Evolutionary conservation across 2,888 invertebrate species (phyloP), one percentile per base, ranked within the genome.

Genomic region (Horisme vitalbata): DNA sequence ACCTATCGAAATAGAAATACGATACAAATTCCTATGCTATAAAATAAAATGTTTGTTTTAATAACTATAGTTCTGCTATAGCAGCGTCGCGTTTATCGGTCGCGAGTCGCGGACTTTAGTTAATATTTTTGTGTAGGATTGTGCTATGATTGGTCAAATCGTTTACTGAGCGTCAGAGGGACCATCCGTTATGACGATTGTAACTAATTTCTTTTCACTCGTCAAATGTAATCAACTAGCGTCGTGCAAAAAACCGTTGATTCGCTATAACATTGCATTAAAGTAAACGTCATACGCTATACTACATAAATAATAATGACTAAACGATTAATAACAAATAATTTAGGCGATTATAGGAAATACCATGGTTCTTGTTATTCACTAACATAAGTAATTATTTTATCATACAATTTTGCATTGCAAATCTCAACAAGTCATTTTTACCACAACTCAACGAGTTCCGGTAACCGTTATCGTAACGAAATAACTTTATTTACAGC

Each of bases 221-320:
- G n/a, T n/a, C n/a, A n/a, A n/a, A 33, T 36, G 36, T 32, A 21
- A 37, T 5, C 4, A 18, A 4, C 18, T 18, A 18, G 1, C 18
- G 18, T 2, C 18, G 5, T 2, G 18, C 18, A 18, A 18, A 2
- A 49, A 43, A 41, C 52, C 32, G 20, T 14, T 33, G 32, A 43
- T 27, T 6, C 30, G 8, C 13, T 31, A 45, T 14, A 52, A 54
- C 57, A 55, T 55, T 46, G 50, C 47, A 58, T 62, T 59, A 56
- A 71, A 66, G 65, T 55, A 63, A 57, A 75, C 75, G 71, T 73
- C 68, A 66, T 49, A 76, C 76, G 70, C 66, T 75, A 70, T 66
- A 67, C 70, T 58, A 60, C 41, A 58, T 58, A 60, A 60, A 58
- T 60, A 59, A 48, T 59, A 58, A 56, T 60, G 58, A 60, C 60